phyloP scores from a whole-genome alignment of 2,888 invertebrate species.

The Gymnocheta viridis region DNA sequence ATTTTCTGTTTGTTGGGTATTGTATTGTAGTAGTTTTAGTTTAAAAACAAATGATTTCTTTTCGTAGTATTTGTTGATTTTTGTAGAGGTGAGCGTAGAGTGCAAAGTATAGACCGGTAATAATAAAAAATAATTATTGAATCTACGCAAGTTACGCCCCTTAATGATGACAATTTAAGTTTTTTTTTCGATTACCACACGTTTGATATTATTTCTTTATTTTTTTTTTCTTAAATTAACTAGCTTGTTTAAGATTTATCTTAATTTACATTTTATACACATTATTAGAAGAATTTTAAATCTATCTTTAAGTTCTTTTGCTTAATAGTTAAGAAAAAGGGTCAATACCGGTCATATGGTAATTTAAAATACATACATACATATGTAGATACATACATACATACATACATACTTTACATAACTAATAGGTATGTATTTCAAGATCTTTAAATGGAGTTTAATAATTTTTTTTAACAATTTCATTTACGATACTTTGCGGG shows the following conservation, averaged over 20 bases:
- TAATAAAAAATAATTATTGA: constrained; percentile 36
- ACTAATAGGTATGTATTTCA: neutral
- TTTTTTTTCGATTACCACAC: constrained; percentile 10
- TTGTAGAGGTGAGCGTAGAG: constrained; percentile 42
- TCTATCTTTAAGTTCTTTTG: constrained; percentile 15
- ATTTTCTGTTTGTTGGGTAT: constrained; percentile 26
- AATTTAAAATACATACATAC: constrained; percentile 27
- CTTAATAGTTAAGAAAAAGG: constrained; percentile 9
- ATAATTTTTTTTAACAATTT: constrained; percentile 1
- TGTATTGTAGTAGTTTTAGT: neutral
- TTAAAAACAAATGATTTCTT: constrained; percentile 2
- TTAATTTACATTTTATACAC: constrained; percentile 59
- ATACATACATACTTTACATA: neutral
- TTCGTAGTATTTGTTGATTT: neutral
- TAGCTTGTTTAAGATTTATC: constrained; percentile 32
- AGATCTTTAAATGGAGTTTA: constrained; percentile 4
- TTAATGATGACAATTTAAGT: constrained; percentile 61
- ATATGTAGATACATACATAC: neutral
- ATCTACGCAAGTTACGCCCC: constrained; percentile 63
- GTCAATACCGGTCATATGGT: constrained; percentile 56
- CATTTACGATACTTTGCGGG: neutral
- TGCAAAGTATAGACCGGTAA: constrained; percentile 31
- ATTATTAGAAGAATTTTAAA: constrained; percentile 29
- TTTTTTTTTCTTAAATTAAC: constrained; percentile 17
- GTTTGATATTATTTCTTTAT: neutral